These are phyloP conservation scores for Monoplex corrugatus DNA, from an alignment of 2,888 invertebrate species.

Conservation along the genomic window DNA sequence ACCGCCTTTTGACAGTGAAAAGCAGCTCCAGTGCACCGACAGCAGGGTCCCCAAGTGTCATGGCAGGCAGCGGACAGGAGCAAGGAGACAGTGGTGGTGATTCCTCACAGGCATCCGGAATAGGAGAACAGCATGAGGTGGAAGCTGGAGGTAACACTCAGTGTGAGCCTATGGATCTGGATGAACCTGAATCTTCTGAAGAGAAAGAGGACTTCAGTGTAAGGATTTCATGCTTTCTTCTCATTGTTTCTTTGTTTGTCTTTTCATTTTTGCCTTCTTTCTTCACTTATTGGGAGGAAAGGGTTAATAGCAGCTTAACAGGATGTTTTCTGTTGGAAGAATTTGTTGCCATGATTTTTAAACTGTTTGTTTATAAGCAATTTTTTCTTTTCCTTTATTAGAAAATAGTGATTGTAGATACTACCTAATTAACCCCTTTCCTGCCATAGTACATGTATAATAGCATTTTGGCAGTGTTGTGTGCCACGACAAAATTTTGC, in stretches of 20 bases:
- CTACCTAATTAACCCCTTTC: no score
- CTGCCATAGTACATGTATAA: no score
- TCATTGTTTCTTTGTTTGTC: not conserved
- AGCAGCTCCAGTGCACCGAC: conserved; percentile 3
- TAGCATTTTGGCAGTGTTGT: no score
- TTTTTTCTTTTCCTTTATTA: no score
- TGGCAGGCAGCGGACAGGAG: not conserved
- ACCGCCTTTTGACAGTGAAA: conserved; percentile 31
- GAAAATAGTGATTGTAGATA: no score
- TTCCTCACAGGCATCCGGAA: not conserved
- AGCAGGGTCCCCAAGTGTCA: conserved; percentile 3
- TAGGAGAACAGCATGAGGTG: not conserved
- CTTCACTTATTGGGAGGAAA: not conserved
- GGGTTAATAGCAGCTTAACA: no score
- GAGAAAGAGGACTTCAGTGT: not conserved
- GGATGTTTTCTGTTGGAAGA: no score
- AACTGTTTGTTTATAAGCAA: no score
- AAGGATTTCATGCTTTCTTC: not conserved
- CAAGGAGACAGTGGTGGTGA: not conserved
- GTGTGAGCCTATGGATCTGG: conserved; percentile 20
- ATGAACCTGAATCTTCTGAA: not conserved
- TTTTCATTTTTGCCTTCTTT: not conserved
- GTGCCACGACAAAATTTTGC: no score
- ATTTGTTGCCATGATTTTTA: no score
- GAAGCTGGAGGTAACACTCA: not conserved